Base-by-base conservation (phyloP, 1,140 invertebrate species). In the Atta cephalotes region DNA sequence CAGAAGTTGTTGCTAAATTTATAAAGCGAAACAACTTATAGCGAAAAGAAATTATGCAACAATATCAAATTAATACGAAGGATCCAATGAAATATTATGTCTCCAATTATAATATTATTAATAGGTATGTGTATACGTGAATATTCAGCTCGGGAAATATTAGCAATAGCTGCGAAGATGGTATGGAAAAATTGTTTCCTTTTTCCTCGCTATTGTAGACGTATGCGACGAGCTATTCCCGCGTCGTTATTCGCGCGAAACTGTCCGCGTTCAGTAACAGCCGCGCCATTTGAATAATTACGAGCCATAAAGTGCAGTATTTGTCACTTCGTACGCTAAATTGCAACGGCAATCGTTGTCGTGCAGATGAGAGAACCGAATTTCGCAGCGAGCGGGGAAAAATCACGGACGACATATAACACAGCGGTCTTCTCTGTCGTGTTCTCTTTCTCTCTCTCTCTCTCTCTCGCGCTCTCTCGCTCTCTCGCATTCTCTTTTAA, bases 261-360 rank as follows among this genome's bases (percentile, higher is more conserved):
- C 78, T 77, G 70, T 82, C 35, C 56, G 49, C 63, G 77, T 77
- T 89, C 71, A 63, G 14, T 58, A 79, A 62, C 79, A 86, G 81
- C 66, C 72, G 74, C 35, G 39, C 79, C 84, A 80, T 90, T 87
- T 80, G 88, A 90, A 87, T 89, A 87, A 90, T 90, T 84, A 77
- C 66, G 63, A 88, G 35, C 84, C 87, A 82, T 86, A 86, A 88
- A 81, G 81, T 45, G 35, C 28, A 35, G n/a, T 78, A 79, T 88
- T 86, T 86, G 62, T 88, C 82, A 80, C 70, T 86, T 70, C 25
- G 66, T 31, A n/a, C 60, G 72, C 28, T 74, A 77, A 56, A 80
- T 74, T 81, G 77, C 70, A 82, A 82, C 53, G 66, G 66, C 66
- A 74, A 68, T 76, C 53, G 28, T 87, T 78, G 85, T 88, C 86